Evolutionary conservation across 2,113 vertebrate species (phyloP).

Genomic region (Scophthalmus maximus): DNA sequence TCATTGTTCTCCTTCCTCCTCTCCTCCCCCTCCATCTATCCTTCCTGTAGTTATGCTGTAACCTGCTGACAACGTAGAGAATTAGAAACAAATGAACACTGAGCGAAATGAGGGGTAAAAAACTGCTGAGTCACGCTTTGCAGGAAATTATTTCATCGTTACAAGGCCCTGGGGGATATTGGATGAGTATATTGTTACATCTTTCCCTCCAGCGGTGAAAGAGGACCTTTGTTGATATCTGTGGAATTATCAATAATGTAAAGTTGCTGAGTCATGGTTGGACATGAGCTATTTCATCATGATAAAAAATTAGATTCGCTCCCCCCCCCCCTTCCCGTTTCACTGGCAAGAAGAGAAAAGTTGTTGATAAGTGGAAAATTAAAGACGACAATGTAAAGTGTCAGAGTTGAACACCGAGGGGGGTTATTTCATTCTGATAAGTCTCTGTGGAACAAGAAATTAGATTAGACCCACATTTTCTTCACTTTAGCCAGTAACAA

Average conservation of each 20-base stretch:
- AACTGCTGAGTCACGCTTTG: constrained; percentile 65
- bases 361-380: constrained; percentile 58
- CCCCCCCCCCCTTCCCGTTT: not conserved
- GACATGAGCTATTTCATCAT: constrained; percentile 46
- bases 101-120: constrained; percentile 15
- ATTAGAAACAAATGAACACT: constrained; percentile 61
- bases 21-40: constrained; percentile 3
- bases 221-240: constrained; percentile 61
- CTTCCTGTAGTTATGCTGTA: constrained; percentile 22
- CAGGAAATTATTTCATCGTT: constrained; percentile 60
- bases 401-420: constrained; percentile 21
- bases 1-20: constrained; percentile 27
- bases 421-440: constrained; percentile 43
- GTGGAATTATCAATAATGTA: constrained; percentile 57
- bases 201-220: constrained; percentile 41
- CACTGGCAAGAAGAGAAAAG: constrained; percentile 36
- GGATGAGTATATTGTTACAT: constrained; percentile 69
- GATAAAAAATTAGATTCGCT: constrained; percentile 45
- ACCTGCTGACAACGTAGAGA: constrained; percentile 52
- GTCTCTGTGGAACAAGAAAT: constrained; percentile 42
- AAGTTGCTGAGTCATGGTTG: constrained; percentile 71
- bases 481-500: constrained; percentile 42
- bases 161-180: constrained; percentile 68
- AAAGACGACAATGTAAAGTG: constrained; percentile 43
- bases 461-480: constrained; percentile 50